These are phyloP conservation scores for Mystacides longicornis DNA, from an alignment of 2,888 invertebrate species.

Conservation along the genomic window DNA sequence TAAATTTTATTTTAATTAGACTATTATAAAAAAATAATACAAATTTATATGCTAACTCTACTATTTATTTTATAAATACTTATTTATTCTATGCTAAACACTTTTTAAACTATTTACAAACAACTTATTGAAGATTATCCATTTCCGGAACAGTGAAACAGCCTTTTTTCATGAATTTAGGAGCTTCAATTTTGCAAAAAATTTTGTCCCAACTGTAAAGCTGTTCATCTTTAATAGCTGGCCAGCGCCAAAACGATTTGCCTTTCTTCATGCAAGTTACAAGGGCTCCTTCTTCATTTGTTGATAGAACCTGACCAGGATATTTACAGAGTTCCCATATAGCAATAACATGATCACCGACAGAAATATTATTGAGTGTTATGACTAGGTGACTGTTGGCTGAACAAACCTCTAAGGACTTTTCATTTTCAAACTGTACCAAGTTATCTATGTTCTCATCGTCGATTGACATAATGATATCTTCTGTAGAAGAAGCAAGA, in stretches of 20 bases:
- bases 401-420: not conserved
- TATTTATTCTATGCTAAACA: not conserved
- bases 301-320: not conserved
- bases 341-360: not conserved
- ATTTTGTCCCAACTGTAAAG: slow-evolving; percentile 3
- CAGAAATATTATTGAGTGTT: not conserved
- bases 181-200: not conserved
- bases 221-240: slow-evolving; percentile 5
- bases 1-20: not conserved
- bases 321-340: not conserved
- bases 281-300: slow-evolving; percentile 2
- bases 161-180: slow-evolving; percentile 1
- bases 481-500: not conserved
- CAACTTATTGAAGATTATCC: no score
- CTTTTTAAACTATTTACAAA: no score
- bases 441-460: not conserved
- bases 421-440: not conserved
- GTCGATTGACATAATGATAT: not conserved
- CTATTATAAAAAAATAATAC: not conserved
- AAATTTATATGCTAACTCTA: not conserved
- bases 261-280: slow-evolving; percentile 2
- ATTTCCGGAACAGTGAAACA: not conserved
- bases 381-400: not conserved
- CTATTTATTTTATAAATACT: not conserved
- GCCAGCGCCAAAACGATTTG: slow-evolving; percentile 1